phyloP scores from a whole-genome alignment of 2,797 vertebrate species.

The Anas bernieri region DNA sequence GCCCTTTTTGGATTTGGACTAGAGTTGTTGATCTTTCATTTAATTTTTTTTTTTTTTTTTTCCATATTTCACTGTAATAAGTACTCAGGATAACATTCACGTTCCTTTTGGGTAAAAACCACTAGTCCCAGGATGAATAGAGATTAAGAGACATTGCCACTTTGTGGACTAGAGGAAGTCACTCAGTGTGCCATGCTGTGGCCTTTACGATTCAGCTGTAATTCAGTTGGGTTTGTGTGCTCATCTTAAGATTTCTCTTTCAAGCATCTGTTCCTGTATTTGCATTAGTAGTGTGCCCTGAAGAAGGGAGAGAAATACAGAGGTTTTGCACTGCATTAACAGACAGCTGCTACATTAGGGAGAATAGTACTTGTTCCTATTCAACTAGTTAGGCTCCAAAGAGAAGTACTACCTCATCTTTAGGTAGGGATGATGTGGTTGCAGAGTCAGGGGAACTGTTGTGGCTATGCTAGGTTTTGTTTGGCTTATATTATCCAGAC shows the following conservation, averaged over 20 bases:
- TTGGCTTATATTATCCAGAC: neutral
- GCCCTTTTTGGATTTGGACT: neutral
- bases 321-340: neutral
- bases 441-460: neutral
- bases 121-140: neutral
- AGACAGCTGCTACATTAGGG: neutral
- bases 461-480: neutral
- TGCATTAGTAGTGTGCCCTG: neutral
- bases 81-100: neutral
- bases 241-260: neutral
- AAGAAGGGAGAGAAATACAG: neutral
- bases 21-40: neutral
- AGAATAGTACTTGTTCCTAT: slow-evolving; percentile 3
- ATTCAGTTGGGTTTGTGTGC: neutral
- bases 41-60: neutral
- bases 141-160: neutral
- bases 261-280: neutral
- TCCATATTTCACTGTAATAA: neutral
- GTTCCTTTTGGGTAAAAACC: neutral
- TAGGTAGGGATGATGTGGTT: neutral
- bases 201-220: neutral
- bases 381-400: slow-evolving; percentile 33
- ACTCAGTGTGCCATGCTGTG: neutral
- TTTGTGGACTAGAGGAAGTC: neutral
- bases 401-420: slow-evolving; percentile 64